These are phyloP conservation scores for Trachelipus rathkii DNA, from an alignment of 1,140 invertebrate species.

Conservation along the genomic window DNA sequence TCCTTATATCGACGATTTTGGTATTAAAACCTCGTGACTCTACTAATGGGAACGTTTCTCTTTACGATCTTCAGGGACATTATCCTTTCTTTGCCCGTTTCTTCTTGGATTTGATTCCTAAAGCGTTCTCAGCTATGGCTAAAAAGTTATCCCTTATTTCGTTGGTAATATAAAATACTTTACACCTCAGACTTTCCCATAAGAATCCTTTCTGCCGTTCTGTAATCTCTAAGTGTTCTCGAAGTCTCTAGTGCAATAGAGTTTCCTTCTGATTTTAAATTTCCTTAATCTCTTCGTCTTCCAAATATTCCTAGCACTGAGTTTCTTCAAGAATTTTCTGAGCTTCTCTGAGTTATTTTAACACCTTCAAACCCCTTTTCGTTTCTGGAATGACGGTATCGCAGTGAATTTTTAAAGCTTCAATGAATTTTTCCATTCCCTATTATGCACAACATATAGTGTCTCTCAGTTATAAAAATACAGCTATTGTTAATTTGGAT, in stretches of 20 bases:
- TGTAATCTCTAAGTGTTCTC: background rate
- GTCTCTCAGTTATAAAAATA: background rate
- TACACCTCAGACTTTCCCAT: background rate
- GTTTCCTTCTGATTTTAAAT: background rate
- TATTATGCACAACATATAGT: background rate
- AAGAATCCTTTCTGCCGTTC: background rate
- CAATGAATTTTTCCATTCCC: background rate
- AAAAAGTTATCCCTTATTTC: background rate
- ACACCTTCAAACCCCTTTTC: background rate
- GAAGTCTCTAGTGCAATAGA: background rate
- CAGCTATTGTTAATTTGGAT: background rate
- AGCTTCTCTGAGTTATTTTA: background rate
- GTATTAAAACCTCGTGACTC: too few relatives aligned
- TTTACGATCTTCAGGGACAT: too few relatives aligned
- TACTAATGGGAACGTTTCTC: too few relatives aligned
- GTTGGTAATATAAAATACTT: background rate
- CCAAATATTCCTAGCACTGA: background rate
- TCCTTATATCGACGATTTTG: too few relatives aligned
- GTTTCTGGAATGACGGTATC: background rate
- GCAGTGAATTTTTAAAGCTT: background rate
- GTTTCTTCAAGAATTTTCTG: background rate
- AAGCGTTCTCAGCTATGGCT: background rate
- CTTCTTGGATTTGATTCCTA: background rate
- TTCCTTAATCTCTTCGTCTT: background rate
- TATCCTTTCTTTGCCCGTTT: too few relatives aligned